Evolutionary conservation across 2,113 vertebrate genomes (phyloP).

Genomic region (Phycodurus eques): DNA sequence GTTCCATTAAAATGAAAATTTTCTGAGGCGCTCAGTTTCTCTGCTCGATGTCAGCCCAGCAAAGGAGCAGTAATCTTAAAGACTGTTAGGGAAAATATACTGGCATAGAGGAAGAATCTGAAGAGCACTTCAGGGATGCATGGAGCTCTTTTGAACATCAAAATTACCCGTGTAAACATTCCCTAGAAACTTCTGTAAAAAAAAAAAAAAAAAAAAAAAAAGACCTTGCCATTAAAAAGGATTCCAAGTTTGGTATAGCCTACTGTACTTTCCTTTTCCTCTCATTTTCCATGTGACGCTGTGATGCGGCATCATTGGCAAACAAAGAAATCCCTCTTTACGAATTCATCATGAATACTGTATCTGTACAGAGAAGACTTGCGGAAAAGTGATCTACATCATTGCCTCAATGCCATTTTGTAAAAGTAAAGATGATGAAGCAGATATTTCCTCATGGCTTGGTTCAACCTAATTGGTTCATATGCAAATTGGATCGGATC

Average conservation of each 20-base stretch:
- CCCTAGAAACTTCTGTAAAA: not conserved
- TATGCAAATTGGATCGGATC: too few species aligned
- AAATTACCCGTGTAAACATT: not conserved
- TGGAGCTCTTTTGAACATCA: constrained; percentile 5
- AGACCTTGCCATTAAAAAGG: constrained; percentile 7
- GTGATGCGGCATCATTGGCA: constrained; percentile 13
- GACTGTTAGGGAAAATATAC: not conserved
- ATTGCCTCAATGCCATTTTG: not conserved
- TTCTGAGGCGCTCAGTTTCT: constrained; percentile 7
- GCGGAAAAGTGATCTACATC: not conserved
- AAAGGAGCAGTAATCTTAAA: constrained; percentile 5
- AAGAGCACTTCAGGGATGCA: not conserved
- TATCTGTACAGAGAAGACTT: constrained; percentile 20
- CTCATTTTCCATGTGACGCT: constrained; percentile 6
- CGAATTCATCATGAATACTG: constrained; percentile 5
- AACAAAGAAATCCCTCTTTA: constrained; percentile 10
- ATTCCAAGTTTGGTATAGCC: constrained; percentile 13
- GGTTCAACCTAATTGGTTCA: not conserved
- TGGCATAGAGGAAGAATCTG: not conserved
- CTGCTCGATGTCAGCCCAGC: not conserved
- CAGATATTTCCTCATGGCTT: not conserved
- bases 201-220: not conserved
- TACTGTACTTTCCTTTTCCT: not conserved
- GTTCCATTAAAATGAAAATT: constrained; percentile 27
- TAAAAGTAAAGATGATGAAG: not conserved